Percentiles rank a stretch among this genome's conserved stretches.
These are phyloP conservation scores for Chironex yamaguchii DNA, from an alignment of 30 jellyfish, hydroid and myxozoan genomes.

Conservation along the genomic window DNA sequence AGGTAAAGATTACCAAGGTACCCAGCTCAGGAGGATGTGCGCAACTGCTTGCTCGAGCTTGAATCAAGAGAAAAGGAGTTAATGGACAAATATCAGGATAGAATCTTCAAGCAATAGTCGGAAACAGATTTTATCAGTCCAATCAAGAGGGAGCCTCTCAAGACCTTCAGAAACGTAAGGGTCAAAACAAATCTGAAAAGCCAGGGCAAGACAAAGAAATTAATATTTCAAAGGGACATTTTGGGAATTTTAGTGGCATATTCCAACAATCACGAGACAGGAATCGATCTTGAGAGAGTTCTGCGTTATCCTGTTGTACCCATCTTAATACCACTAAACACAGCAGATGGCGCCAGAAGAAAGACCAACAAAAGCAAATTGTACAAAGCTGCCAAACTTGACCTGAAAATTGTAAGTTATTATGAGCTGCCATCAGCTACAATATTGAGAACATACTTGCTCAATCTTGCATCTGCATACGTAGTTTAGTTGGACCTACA, in stretches of 20 bases:
- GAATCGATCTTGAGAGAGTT: conserved; percentile 24
- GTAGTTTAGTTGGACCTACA: not conserved
- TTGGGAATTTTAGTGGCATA: conserved; percentile 37
- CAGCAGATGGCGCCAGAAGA: conserved; percentile 37
- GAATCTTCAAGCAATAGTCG: not conserved
- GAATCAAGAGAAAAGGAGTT: conserved; percentile 31
- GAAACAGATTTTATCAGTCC: conserved; percentile 18
- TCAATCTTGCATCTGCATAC: conserved; percentile 43
- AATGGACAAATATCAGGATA: not conserved
- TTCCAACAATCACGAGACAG: conserved; percentile 10
- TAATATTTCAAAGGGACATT: conserved; percentile 40
- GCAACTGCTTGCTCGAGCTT: not conserved
- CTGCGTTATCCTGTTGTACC: conserved; percentile 44
- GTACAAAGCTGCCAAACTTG: conserved; percentile 29
- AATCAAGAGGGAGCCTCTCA: not conserved
- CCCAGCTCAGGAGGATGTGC: conserved; percentile 13
- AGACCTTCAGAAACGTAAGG: conserved; percentile 6
- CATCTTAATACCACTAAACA: conserved; percentile 16
- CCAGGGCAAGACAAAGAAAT: conserved; percentile 6
- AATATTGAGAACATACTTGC: not conserved
- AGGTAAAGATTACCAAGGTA: conserved; percentile 40
- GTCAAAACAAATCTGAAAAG: not conserved
- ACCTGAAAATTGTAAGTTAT: conserved; percentile 11
- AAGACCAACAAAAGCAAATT: conserved; percentile 33
- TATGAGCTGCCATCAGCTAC: conserved; percentile 8